Evolutionary conservation across 1,140 invertebrate genomes (phyloP), one percentile per base, ranked within the genome.

Genomic region (Drosophila ogumai): DNA sequence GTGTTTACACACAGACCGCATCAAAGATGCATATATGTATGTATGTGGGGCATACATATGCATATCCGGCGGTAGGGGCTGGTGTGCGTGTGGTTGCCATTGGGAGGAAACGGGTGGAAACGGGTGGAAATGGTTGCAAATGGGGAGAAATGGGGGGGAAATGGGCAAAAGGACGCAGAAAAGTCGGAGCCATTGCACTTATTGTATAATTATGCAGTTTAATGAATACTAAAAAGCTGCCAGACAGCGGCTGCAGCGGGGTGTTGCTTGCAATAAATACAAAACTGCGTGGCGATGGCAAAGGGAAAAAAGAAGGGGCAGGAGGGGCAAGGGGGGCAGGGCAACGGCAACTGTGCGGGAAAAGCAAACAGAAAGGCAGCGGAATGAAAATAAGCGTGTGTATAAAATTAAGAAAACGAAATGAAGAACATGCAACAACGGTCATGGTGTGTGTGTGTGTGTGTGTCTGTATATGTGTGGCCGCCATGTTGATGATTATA

Each of bases 141-240:
- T n/a, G n/a, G n/a, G n/a, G n/a, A n/a, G n/a, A n/a, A n/a, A n/a
- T n/a, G n/a, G n/a, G n/a, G 63, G 6, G 10, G 13, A n/a, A 17
- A 25, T 25, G 34, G 58, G 17, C 10, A 12, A 41, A 34, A 46
- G 65, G 61, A 68, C 43, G 43, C 56, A 40, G 72, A 54, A 57
- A 71, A 75, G 69, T 79, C 76, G 67, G 68, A 90, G 85, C 60
- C 76, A 85, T 79, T 88, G 84, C 84, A 84, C 80, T 90, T 88
- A 87, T 87, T 87, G 84, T 87, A 87, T 87, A 87, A 87, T 87
- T 87, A 88, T 88, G 82, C 85, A 87, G 82, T 87, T 87, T 87
- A 87, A 87, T 87, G 82, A 87, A 87, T 87, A 87, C 80, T 87
- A 87, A 87, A 87, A 88, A 88, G 84, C 52, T 87, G 60, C 40